Conservation (phyloP, 1,140 invertebrate species). For the Drosophila quadrilineata region DNA sequence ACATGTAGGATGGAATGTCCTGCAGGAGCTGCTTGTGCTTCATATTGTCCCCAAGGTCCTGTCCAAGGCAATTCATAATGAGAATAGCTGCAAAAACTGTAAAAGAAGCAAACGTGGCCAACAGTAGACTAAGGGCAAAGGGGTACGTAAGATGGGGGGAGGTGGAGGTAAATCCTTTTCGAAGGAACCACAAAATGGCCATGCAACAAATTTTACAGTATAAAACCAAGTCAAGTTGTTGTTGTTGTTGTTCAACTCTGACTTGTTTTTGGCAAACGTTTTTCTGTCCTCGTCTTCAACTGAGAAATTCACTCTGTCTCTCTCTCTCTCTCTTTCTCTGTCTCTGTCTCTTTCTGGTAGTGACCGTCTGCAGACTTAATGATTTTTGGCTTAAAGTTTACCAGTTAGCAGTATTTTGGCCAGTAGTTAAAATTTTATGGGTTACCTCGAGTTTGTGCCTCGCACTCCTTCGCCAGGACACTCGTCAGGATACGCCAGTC, state of each 20-base stretch:
- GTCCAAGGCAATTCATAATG: constrained; percentile 65
- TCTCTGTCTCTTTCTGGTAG: no score
- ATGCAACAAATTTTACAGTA: constrained; percentile 61
- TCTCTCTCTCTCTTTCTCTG: no score
- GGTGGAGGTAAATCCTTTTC: constrained; percentile 31
- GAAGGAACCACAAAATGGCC: constrained; percentile 62
- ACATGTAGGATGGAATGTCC: no score
- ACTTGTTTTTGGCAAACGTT: background rate
- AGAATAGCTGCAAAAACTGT: no score
- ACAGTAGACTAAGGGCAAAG: background rate
- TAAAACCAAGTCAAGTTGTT: constrained; percentile 19
- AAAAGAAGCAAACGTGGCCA: no score
- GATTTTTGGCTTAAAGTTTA: constrained; percentile 79
- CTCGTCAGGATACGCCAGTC: no score
- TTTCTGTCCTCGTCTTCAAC: background rate
- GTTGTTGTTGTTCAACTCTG: background rate
- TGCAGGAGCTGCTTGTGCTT: background rate
- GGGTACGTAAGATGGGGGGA: background rate
- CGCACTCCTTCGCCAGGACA: no score
- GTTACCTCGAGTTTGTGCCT: constrained; percentile 46
- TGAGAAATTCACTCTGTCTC: constrained; percentile 24
- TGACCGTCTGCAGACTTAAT: constrained; percentile 72
- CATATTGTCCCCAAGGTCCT: constrained; percentile 53
- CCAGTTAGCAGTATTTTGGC: constrained; percentile 77
- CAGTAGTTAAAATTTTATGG: constrained; percentile 79